These are phyloP conservation scores for Saiga tatarica DNA, from an alignment of 2,113 vertebrate species.

Conservation along the genomic window DNA sequence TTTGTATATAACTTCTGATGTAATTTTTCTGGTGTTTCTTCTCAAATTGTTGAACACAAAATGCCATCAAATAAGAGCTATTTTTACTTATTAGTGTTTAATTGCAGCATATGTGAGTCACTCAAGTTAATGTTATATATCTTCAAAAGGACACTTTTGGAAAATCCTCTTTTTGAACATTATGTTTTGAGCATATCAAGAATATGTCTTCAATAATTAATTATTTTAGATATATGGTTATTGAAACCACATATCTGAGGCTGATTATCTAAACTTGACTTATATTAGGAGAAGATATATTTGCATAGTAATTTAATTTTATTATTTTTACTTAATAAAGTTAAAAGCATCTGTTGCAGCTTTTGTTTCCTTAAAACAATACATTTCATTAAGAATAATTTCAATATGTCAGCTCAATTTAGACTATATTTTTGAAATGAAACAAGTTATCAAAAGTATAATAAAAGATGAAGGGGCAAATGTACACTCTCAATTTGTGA, in stretches of 20 bases:
- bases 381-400: background rate
- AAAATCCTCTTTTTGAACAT: background rate
- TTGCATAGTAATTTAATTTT: background rate
- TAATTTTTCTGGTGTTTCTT: background rate
- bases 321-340: background rate
- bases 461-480: background rate
- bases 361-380: background rate
- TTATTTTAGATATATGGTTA: background rate
- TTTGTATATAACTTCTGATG: background rate
- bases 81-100: background rate
- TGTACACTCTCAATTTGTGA: background rate
- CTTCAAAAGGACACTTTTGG: background rate
- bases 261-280: background rate
- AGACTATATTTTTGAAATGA: background rate
- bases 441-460: background rate
- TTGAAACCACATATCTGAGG: background rate
- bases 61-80: background rate
- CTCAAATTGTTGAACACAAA: background rate
- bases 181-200: background rate
- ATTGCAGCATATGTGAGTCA: background rate
- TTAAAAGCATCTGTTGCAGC: background rate
- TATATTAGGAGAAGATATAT: background rate
- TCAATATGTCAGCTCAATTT: background rate
- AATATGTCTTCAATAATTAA: background rate
- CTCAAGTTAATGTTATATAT: background rate